These are phyloP conservation scores for Agrotis clavis DNA, from an alignment of 2,888 invertebrate genomes.

Conservation along the genomic window DNA sequence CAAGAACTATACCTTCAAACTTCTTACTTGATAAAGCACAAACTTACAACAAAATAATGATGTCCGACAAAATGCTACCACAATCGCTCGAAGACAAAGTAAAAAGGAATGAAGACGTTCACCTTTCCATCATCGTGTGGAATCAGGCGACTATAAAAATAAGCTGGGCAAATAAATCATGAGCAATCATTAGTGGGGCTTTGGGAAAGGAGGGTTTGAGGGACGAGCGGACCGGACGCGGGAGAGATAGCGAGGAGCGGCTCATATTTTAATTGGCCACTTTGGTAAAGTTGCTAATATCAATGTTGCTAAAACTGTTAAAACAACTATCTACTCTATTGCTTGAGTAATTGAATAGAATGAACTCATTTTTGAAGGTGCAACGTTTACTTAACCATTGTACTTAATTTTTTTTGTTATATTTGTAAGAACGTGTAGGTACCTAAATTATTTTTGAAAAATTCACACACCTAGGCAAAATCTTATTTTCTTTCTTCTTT, in stretches of 20 bases:
- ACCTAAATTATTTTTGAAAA: too few relatives aligned
- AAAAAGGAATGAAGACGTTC: constrained; percentile 67
- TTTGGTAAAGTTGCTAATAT: too few relatives aligned
- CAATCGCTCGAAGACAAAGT: constrained; percentile 43
- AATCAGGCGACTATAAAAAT: constrained; percentile 84
- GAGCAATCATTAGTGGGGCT: constrained; percentile 86
- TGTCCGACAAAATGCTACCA: constrained; percentile 26
- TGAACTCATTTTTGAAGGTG: too few relatives aligned
- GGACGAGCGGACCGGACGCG: constrained; percentile 56
- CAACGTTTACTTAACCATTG: too few relatives aligned
- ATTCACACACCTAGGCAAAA: too few relatives aligned
- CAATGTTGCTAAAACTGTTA: too few relatives aligned
- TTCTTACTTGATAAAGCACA: constrained; percentile 21
- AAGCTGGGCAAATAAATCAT: constrained; percentile 87
- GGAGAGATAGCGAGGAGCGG: constrained; percentile 22
- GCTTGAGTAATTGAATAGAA: too few relatives aligned
- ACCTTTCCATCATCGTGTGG: constrained; percentile 77
- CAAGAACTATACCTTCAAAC: constrained; percentile 18
- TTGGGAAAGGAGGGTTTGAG: constrained; percentile 55
- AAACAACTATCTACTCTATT: too few relatives aligned
- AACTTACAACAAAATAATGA: constrained; percentile 31
- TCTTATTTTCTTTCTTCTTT: too few relatives aligned
- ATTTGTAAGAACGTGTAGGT: too few relatives aligned
- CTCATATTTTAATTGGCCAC: too few relatives aligned
- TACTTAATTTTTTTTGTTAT: too few relatives aligned